A percentile compares a stretch with the other conserved stretches of the same genome.
phyloP scores from a whole-genome alignment of 2,113 vertebrate species.

The Notothenia rossii region DNA sequence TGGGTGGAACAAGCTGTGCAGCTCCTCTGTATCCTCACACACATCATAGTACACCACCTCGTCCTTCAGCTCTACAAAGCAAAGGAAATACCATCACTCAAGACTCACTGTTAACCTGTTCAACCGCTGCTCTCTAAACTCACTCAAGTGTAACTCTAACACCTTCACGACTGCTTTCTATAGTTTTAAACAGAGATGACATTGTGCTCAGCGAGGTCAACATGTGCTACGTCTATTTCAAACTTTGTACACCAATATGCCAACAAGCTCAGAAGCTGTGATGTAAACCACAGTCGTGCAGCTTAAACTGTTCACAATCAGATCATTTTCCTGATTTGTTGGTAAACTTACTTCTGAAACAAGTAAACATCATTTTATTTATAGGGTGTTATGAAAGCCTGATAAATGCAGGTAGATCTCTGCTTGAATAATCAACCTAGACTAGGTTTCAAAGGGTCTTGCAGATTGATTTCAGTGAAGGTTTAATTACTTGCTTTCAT shows the following conservation, averaged over 20 bases:
- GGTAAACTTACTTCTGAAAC: not conserved
- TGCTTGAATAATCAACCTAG: too few species aligned
- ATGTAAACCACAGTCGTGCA: not conserved
- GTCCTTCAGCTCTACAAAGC: conserved; percentile 91
- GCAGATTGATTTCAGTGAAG: too few species aligned
- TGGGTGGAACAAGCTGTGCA: conserved; percentile 79
- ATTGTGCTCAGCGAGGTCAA: not conserved
- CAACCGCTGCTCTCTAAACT: not conserved
- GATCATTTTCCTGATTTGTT: not conserved
- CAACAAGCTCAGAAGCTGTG: not conserved
- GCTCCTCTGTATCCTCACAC: conserved; percentile 92
- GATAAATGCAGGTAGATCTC: not conserved
- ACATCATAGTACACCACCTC: conserved; percentile 97
- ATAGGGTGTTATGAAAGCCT: not conserved
- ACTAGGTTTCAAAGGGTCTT: too few species aligned
- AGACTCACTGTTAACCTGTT: not conserved
- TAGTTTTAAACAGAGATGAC: not conserved
- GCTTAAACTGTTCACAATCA: not conserved
- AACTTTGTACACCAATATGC: not conserved
- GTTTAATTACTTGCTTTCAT: too few species aligned
- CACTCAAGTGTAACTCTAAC: not conserved
- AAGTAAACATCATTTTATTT: not conserved
- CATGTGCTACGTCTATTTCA: not conserved
- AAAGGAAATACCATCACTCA: conserved; percentile 36
- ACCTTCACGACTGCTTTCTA: not conserved